Evolutionary conservation across 2,888 invertebrate species (phyloP), one percentile per base, ranked within the genome.

Genomic region (Nomada flava): DNA sequence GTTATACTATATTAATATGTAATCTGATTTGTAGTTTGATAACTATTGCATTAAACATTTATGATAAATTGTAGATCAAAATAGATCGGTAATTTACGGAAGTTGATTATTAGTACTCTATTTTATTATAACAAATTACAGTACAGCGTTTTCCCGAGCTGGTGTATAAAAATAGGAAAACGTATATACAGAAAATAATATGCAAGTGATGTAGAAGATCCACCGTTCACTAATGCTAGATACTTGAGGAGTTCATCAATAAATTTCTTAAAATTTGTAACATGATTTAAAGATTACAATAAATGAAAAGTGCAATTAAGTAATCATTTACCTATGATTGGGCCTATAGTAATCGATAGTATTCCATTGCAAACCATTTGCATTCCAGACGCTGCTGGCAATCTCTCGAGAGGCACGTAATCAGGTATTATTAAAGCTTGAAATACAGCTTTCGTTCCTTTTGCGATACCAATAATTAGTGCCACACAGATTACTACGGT

Each of bases 291-390:
- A 47, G 15, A 15, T 47, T 47, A 11, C 11, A 53, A 42, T n/a
- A 23, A 26, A 18, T 47, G 0, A 52, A 50, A 55, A 23, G 23
- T 55, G 20, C 13, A 53, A 67, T 36, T 36, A n/a, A 9, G 29
- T 18, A 13, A 10, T n/a, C 20, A 64, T 57, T 86, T 80, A 92
- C 92, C 92, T 60, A 92, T 86, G 18, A 97, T 86, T 2, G 97
- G 97, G 64, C 97, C 97, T 83, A 97, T 95, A 23, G 94, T 92
- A n/a, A 96, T 96, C 3, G 97, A 97, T 85, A 97, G 95, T 4
- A 96, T 93, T 15, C 97, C 97, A 91, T 97, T 97, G 90, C 96
- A 96, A 86, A 97, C 96, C 95, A 97, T 96, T 90, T 96, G 97
- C 91, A 97, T 94, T 20, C 97, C 97, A 91, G 96, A 97, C 10